Base-by-base conservation (phyloP, 2,797 vertebrate genomes). In the Microctenopoma stevenorrisi region DNA sequence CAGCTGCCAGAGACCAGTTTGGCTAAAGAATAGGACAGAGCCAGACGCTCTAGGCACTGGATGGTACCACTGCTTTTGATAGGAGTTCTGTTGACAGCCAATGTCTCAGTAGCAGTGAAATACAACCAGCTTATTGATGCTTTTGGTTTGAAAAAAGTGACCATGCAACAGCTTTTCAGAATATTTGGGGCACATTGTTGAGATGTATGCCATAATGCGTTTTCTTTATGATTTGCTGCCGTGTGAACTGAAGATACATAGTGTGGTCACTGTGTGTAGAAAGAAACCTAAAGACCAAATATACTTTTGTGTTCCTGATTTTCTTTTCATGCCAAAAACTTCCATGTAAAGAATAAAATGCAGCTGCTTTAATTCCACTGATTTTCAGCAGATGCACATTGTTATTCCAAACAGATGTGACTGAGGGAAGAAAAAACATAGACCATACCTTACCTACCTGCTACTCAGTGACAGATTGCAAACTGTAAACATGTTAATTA, bases 371-470 rank as follows among this genome's bases (percentile, higher is more conserved):
- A 78, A 72, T 81, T 91, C 92, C 89, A 93, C 90, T 94, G 92
- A 93, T 93, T 90, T 89, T 87, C 90, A 94, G 88, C 93, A 92
- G 91, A 92, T 92, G 87, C 90, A 92, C 72, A 83, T 91, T 90
- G 90, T 92, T 89, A 94, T 92, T 87, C 91, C 91, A 90, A 94
- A 94, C 93, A 94, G 91, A 94, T 94, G 91, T 93, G 92, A 82
- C 89, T 92, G 91, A 91, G 93, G 94, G 92, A 94, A 95, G 90
- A 90, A 76, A 69, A 81, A 80, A 74, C 68, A 83, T 28, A 56
- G 44, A 77, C 68, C 79, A 49, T 53, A 44, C 61, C 63, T 68
- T 68, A 84, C 71, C 76, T 85, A 72, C 72, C 68, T 74, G 64
- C 35, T 62, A 43, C 58, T 73, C 64, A 72, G 49, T 60, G 61